Evolutionary conservation across 1,140 invertebrate species (phyloP), one percentile per base, ranked within the genome.

Genomic region (Ostrea edulis): DNA sequence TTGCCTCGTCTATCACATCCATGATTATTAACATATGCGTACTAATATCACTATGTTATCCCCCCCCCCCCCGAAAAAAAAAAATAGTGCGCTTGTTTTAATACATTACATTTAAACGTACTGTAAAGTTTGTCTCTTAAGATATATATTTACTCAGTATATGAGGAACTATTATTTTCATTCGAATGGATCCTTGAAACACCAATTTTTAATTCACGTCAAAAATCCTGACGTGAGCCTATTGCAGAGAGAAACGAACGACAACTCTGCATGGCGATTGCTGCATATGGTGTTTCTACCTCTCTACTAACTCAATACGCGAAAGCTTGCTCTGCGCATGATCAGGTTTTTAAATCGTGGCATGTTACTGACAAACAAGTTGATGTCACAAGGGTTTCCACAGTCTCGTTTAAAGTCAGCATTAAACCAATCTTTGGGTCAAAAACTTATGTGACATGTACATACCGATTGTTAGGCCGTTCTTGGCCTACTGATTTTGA

Each of bases 231-330:
- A 81, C 71, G 71, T 81, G 71, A 81, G 71, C 71, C 71, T 22
- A 81, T 81, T 81, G 71, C 71, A 81, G 71, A 81, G 71, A 81
- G 71, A n/a, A 81, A 81, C 71, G 22, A 81, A 81, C 71, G 44
- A 81, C 71, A 81, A 81, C 71, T 81, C 71, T 81, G 22, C 71
- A 81, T n/a, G 71, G 55, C n/a, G n/a, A n/a, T n/a, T n/a, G 9
- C 54, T 55, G 0, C 0, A 12, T 9, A 55, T 2, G 54, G 54
- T 5, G 4, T 55, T 55, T 55, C 9, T 55, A 14, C 17, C 54
- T 55, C 54, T 5, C 54, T 12, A 14, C 17, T 55, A 0, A 55
- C 17, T 55, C 4, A 14, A 9, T 55, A 55, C 17, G 9, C 54
- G 17, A 55, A 14, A 55, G 54, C 4, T 55, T 2, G 17, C 54